Evolutionary conservation across 2,797 vertebrate genomes (phyloP).

Genomic region (Leucoraja ocellata): DNA sequence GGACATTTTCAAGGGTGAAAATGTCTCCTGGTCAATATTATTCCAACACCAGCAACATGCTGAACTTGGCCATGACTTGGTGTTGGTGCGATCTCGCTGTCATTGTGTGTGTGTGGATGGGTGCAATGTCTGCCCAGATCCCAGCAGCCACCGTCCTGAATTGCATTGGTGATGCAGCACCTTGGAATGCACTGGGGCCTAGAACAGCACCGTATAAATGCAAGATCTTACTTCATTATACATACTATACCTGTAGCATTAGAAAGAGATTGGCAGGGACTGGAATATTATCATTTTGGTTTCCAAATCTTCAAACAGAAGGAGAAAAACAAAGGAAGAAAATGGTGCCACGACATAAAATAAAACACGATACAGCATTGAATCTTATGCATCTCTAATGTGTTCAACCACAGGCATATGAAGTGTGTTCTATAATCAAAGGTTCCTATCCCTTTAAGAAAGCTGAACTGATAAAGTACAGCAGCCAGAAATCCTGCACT

Average conservation of each 20-base stretch:
- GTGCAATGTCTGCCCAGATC: neutral
- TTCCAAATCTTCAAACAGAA: neutral
- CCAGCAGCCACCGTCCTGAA: neutral
- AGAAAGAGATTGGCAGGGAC: neutral
- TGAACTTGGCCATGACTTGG: neutral
- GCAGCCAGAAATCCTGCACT: neutral
- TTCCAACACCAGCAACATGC: neutral
- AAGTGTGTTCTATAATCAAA: neutral
- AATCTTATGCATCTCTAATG: neutral
- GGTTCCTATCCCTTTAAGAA: neutral
- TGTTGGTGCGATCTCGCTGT: neutral
- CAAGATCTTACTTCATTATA: neutral
- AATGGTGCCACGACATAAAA: neutral
- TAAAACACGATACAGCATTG: neutral
- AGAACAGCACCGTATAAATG: neutral
- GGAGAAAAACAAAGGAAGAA: neutral
- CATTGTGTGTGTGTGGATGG: neutral
- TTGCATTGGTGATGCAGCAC: neutral
- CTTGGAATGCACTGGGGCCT: neutral
- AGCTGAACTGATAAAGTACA: neutral
- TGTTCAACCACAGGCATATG: neutral
- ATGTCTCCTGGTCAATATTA: neutral
- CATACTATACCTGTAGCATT: neutral
- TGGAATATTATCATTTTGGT: neutral
- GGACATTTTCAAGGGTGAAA: neutral